Evolutionary conservation across 2,113 vertebrate species (phyloP).

Genomic region (Lophotis ruficrista): DNA sequence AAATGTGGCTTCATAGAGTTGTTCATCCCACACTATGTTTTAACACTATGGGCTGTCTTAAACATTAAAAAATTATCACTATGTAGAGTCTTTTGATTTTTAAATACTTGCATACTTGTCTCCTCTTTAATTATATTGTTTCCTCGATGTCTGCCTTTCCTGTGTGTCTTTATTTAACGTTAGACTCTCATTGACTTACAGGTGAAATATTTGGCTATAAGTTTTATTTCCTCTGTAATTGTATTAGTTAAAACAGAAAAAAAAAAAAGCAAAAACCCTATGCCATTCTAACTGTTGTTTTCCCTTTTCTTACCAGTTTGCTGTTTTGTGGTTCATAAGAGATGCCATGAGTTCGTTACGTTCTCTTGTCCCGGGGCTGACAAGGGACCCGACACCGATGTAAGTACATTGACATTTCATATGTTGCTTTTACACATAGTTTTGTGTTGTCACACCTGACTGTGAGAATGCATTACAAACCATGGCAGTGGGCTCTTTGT

Average conservation of each 20-base stretch:
- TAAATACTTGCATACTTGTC: background rate
- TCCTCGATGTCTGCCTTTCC: background rate
- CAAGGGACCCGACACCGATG: slow-evolving; percentile 96
- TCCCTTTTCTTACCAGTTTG: slow-evolving; percentile 82
- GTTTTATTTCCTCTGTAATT: background rate
- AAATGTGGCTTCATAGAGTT: background rate
- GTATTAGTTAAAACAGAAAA: background rate
- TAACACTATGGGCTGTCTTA: background rate
- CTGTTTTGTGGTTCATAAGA: slow-evolving; percentile 98
- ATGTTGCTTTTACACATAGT: background rate
- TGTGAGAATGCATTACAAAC: background rate
- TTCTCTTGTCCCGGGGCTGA: slow-evolving; percentile 96
- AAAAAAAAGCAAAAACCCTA: background rate
- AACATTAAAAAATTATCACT: background rate
- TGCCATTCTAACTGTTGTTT: slow-evolving; percentile 31
- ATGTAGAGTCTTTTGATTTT: background rate
- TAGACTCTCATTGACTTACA: background rate
- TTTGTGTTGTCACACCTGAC: background rate
- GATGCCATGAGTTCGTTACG: slow-evolving; percentile 98
- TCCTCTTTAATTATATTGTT: background rate
- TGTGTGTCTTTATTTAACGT: background rate
- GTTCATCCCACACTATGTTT: background rate
- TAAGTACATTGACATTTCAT: slow-evolving; percentile 78
- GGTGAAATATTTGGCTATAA: background rate
- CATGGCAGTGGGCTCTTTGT: background rate